Base-by-base conservation (phyloP, 92 coral and sea anemone species). In the Nematostella vectensis region DNA sequence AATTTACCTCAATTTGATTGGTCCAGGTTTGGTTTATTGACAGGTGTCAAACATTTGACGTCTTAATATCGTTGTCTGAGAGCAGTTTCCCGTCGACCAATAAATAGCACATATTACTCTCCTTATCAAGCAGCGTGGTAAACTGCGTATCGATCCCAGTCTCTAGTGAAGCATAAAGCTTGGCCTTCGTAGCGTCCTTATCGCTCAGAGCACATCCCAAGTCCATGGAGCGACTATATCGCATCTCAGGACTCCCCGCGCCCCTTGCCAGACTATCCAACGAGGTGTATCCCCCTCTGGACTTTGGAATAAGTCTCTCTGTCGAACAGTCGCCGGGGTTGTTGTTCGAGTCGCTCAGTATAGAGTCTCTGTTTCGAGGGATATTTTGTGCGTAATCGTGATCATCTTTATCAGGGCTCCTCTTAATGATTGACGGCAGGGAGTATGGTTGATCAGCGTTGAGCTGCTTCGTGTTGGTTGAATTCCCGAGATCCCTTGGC, bases 1-100 rank as follows among this genome's bases (percentile, higher is more conserved):
- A n/a, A n/a, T n/a, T n/a, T n/a, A n/a, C n/a, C n/a, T n/a, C n/a
- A n/a, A n/a, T n/a, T n/a, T n/a, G n/a, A n/a, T n/a, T n/a, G n/a
- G n/a, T n/a, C n/a, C n/a, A n/a, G n/a, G n/a, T n/a, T n/a, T n/a
- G n/a, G n/a, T n/a, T n/a, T n/a, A n/a, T n/a, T n/a, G n/a, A n/a
- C n/a, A n/a, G n/a, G 4, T 22, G 55, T 65, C 59, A 85, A 20
- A 85, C 95, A 38, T 75, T 65, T 4, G 95, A 65, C 2, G 82
- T 80, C 58, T 66, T 68, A 10, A 85, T 70, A 47, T 85, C 81
- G 27, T 47, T 56, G 15, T 85, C 95, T 10, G 88, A 61, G 45
- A 85, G 63, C 27, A 63, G 67, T 28, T 70, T 68, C 11, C 95
- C 95, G 61, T 80, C 84, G 17, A 85, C 84, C 16, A 75, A 68